These are phyloP conservation scores for Myiagra hebetior DNA, from an alignment of 2,113 vertebrate genomes.

Conservation along the genomic window DNA sequence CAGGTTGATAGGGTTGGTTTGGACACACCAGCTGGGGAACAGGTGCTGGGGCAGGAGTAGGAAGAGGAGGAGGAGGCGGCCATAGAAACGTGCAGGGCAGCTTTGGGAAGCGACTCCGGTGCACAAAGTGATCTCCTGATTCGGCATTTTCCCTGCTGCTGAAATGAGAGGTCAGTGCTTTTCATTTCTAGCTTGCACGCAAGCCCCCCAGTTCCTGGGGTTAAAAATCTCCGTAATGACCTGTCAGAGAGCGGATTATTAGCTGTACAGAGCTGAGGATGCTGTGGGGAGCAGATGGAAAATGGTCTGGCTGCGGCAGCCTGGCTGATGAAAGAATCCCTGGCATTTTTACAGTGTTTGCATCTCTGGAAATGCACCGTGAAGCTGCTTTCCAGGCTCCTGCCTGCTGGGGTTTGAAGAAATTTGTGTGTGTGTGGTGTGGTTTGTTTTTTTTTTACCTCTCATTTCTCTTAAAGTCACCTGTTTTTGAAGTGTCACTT, in stretches of 20 bases:
- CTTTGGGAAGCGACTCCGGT: not conserved
- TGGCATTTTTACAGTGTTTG: constrained; percentile 68
- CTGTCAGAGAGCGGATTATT: constrained; percentile 70
- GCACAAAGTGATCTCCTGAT: constrained; percentile 43
- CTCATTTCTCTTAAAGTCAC: constrained; percentile 27
- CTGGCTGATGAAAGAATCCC: constrained; percentile 67
- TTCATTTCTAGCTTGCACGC: constrained; percentile 57
- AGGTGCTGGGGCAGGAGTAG: not conserved
- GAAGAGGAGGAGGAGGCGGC: not conserved
- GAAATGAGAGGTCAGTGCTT: constrained; percentile 66
- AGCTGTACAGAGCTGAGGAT: constrained; percentile 56
- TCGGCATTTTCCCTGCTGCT: constrained; percentile 44
- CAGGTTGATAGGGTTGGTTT: not conserved
- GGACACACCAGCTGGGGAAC: not conserved
- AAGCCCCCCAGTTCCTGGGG: constrained; percentile 51
- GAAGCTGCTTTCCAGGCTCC: constrained; percentile 56
- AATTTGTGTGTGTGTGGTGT: not conserved
- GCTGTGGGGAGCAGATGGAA: constrained; percentile 68
- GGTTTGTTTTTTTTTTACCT: not conserved
- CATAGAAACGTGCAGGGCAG: not conserved
- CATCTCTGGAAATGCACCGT: constrained; percentile 59
- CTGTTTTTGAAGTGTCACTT: constrained; percentile 19
- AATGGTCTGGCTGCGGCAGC: constrained; percentile 66
- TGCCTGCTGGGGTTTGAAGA: constrained; percentile 53
- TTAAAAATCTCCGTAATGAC: constrained; percentile 69